A percentile compares a stretch with the other conserved stretches of the same genome.
phyloP scores from a whole-genome alignment of 1,140 invertebrate species.

The Campoletis sonorensis region DNA sequence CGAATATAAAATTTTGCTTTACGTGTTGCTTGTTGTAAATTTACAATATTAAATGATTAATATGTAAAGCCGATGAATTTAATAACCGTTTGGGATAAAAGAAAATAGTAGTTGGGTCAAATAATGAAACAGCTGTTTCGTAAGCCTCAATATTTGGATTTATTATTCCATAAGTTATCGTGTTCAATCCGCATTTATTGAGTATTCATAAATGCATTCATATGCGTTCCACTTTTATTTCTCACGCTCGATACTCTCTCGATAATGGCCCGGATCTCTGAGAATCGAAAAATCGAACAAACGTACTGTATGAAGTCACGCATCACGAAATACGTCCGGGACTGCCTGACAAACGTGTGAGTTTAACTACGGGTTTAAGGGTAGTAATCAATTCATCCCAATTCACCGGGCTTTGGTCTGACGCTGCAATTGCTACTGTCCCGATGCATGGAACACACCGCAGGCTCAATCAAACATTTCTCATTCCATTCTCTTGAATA shows the following conservation, averaged over 20 bases:
- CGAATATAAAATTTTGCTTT: no score
- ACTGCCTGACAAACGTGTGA: not conserved
- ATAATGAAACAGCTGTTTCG: no score
- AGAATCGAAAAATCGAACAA: not conserved
- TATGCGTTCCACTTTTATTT: not conserved
- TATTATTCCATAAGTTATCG: no score
- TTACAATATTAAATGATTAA: no score
- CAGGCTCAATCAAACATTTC: not conserved
- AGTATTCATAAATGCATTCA: not conserved
- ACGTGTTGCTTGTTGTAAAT: no score
- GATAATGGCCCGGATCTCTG: conserved; percentile 5
- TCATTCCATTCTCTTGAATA: not conserved
- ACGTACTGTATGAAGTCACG: not conserved
- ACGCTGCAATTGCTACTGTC: not conserved
- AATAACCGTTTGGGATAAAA: no score
- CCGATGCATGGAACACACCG: not conserved
- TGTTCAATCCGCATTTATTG: no score
- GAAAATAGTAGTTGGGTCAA: no score
- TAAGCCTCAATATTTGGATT: no score
- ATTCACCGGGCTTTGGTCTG: not conserved
- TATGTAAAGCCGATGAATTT: no score
- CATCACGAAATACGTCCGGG: not conserved
- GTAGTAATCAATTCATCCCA: not conserved
- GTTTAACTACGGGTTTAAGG: conserved; percentile 1
- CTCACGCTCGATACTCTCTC: conserved; percentile 19